Percentiles rank a stretch among this genome's conserved stretches.
These are phyloP conservation scores for Myiozetetes cayanensis DNA, from an alignment of 2,113 vertebrate species.

Conservation along the genomic window DNA sequence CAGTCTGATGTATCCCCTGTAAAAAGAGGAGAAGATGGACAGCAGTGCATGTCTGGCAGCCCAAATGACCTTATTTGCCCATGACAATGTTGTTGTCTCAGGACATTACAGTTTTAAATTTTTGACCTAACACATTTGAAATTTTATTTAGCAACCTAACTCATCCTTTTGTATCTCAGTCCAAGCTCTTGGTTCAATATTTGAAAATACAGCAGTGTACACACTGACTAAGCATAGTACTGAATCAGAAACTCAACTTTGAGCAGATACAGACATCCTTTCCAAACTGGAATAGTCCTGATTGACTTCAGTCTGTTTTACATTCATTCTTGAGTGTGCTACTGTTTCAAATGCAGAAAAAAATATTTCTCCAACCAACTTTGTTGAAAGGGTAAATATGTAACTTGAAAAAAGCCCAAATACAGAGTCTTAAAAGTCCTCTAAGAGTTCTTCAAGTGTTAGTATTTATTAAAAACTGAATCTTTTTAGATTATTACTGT, in stretches of 20 bases:
- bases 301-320: background rate
- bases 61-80: background rate
- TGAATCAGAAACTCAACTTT: background rate
- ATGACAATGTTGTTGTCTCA: background rate
- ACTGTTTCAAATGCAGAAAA: background rate
- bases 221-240: background rate
- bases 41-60: background rate
- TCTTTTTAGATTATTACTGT: background rate
- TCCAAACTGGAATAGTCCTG: background rate
- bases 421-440: background rate
- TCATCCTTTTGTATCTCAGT: background rate
- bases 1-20: background rate
- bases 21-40: background rate
- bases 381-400: slow-evolving; percentile 21
- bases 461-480: background rate
- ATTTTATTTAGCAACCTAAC: background rate
- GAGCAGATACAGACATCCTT: background rate
- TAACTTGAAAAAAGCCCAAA: slow-evolving; percentile 29
- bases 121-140: background rate
- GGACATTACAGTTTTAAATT: background rate
- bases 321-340: background rate
- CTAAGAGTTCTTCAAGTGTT: background rate
- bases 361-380: background rate
- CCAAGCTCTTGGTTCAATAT: slow-evolving; percentile 10
- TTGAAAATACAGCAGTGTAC: background rate